phyloP scores from a whole-genome alignment of 2,888 invertebrate species.

The Heliconius hortense region DNA sequence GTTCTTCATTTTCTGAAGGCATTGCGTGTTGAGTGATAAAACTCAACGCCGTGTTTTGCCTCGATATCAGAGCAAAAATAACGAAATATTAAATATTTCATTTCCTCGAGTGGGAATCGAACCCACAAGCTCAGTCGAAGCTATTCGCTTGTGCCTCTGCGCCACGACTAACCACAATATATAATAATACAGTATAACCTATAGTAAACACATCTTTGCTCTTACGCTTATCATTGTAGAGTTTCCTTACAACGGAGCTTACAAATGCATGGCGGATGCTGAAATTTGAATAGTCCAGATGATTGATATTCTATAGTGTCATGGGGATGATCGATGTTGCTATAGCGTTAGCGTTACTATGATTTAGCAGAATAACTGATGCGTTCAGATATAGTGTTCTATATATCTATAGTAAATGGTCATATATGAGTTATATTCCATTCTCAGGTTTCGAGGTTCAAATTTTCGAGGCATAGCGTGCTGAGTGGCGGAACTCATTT shows the following conservation, averaged over 20 bases:
- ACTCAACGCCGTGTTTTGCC: no score
- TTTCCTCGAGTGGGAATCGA: no score
- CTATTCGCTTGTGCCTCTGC: no score
- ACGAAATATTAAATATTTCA: no score
- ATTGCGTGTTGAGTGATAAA: no score
- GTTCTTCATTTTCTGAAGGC: no score
- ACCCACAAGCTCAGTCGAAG: no score
- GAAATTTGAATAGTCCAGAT: not conserved
- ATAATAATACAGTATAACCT: not conserved
- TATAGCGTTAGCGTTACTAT: not conserved
- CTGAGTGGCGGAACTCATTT: no score
- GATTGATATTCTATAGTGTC: slow-evolving; percentile 15
- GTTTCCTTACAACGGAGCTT: not conserved
- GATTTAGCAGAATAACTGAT: not conserved
- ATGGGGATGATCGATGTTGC: not conserved
- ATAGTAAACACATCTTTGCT: not conserved
- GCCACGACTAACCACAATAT: no score
- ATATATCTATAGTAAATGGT: not conserved
- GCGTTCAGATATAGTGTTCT: not conserved
- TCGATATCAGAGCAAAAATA: no score
- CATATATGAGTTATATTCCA: no score
- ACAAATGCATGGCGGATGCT: not conserved
- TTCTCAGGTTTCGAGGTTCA: not conserved
- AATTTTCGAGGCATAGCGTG: no score
- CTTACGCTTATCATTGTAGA: not conserved